Base-by-base conservation (phyloP, 2,888 invertebrate species). In the Caenorhabditis virilis region DNA sequence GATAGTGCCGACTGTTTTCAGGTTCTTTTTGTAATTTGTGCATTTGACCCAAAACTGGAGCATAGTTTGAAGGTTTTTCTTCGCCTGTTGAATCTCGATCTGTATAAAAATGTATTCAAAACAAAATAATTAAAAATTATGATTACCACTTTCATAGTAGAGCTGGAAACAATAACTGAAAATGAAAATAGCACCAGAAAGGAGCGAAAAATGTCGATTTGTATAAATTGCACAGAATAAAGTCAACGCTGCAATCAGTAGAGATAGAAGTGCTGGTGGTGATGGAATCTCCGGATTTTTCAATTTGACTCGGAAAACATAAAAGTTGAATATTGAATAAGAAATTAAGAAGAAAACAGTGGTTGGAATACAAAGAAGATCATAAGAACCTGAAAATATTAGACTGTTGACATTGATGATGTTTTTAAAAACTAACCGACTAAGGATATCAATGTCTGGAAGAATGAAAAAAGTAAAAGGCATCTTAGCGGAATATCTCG, bases 281-380 rank as follows among this genome's bases (percentile, higher is more conserved):
- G 59, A 56, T 15, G 65, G 65, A 20, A 56, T 56, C 0, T 51
- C 50, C 16, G 57, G 35, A 39, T 61, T 41, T 0, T 43, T 41
- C 4, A 62, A 23, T 25, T 50, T 58, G 13, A 55, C 52, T 2
- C 41, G 22, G 30, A 67, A 67, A 1, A 58, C 54, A 26, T 61
- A 62, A 33, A 62, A 67, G 39, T 67, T 61, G 58, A 67, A 67
- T 1, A 67, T 18, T 1, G 58, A 45, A 26, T 67, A 67, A 13
- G 51, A 50, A 20, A 62, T 45, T 1, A 67, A 38, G 43, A 51
- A 67, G 47, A 62, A 53, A 0, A 53, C 50, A 2, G 61, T 67
- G 9, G 41, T 48, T 11, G 67, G 67, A 20, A 67, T 62, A 25
- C 61, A 61, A 1, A 67, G 50, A 18, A 67, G 25, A 30, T 67